These are phyloP conservation scores for Mimumesa dahlbomi DNA, from an alignment of 2,888 invertebrate species.

Conservation along the genomic window DNA sequence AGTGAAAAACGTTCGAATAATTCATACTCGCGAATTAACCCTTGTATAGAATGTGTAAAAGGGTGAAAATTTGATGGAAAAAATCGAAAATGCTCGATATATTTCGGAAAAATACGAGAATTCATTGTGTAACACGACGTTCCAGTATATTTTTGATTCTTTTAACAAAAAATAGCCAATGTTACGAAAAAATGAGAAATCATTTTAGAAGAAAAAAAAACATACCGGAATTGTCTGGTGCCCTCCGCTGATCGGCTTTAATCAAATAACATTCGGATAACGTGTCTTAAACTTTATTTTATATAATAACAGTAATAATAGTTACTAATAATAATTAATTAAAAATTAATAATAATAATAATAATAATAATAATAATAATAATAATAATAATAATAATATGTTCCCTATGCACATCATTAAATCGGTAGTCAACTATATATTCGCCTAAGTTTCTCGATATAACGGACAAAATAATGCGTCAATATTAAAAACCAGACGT, in stretches of 20 bases:
- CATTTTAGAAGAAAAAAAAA: background rate
- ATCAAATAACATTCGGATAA: slow-evolving; percentile 66
- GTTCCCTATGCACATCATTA: slow-evolving; percentile 80
- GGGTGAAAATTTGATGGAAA: no score
- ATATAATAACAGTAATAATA: slow-evolving; percentile 66
- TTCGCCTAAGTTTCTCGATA: slow-evolving; percentile 7
- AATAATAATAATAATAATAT: slow-evolving; percentile 48
- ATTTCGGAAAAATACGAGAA: no score
- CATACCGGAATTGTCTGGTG: slow-evolving; percentile 12
- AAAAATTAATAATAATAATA: slow-evolving; percentile 52
- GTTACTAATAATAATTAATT: slow-evolving; percentile 47
- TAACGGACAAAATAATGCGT: slow-evolving; percentile 65
- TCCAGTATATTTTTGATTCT: no score
- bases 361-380: slow-evolving; percentile 33
- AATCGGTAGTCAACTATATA: slow-evolving; percentile 80
- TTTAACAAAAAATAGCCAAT: no score
- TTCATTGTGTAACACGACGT: no score
- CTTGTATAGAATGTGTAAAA: no score
- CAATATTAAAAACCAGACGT: slow-evolving; percentile 58
- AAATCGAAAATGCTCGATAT: no score
- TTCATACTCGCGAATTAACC: no score
- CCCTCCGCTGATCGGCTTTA: slow-evolving; percentile 46
- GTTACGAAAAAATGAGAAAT: background rate
- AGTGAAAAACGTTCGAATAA: no score
- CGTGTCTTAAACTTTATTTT: slow-evolving; percentile 76